Evolutionary conservation across 2,888 invertebrate genomes (phyloP).

Genomic region (Stenurella melanura): DNA sequence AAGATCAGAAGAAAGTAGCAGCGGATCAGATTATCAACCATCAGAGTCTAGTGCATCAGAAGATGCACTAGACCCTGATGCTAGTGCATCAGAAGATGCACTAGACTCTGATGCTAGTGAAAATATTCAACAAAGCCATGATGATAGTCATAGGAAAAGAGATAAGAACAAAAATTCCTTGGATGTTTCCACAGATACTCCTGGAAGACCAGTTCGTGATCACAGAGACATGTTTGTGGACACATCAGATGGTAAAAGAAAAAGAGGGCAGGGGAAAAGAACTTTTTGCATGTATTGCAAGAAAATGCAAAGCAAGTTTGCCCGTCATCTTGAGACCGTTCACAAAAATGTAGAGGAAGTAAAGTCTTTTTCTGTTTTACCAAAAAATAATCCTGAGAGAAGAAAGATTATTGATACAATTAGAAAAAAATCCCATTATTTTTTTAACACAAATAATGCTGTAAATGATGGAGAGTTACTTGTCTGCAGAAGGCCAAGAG

Average conservation of each 20-base stretch:
- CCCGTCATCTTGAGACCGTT: not conserved
- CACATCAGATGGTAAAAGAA: conserved; percentile 1
- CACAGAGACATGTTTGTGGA: conserved; percentile 7
- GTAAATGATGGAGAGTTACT: conserved; percentile 25
- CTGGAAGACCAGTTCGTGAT: not conserved
- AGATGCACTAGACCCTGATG: too few relatives aligned
- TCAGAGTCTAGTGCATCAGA: too few relatives aligned
- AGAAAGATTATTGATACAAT: conserved; percentile 30
- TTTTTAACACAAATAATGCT: conserved; percentile 27
- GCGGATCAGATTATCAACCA: too few relatives aligned
- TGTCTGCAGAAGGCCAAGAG: conserved; percentile 32
- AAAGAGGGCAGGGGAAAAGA: not conserved
- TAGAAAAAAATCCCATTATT: conserved; percentile 32
- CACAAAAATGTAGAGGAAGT: conserved; percentile 6
- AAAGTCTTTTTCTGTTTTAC: not conserved
- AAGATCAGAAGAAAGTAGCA: too few relatives aligned
- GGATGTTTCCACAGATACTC: too few relatives aligned
- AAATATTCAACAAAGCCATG: too few relatives aligned
- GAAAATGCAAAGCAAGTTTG: conserved; percentile 16
- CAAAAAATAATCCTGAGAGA: not conserved
- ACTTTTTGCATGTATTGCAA: conserved; percentile 10
- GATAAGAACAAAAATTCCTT: too few relatives aligned
- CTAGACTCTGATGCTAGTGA: too few relatives aligned
- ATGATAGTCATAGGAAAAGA: too few relatives aligned
- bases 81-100: too few relatives aligned